A percentile compares a stretch with the other conserved stretches of the same genome.
phyloP scores from a whole-genome alignment of 2,113 vertebrate species.

The Octodon degus region DNA sequence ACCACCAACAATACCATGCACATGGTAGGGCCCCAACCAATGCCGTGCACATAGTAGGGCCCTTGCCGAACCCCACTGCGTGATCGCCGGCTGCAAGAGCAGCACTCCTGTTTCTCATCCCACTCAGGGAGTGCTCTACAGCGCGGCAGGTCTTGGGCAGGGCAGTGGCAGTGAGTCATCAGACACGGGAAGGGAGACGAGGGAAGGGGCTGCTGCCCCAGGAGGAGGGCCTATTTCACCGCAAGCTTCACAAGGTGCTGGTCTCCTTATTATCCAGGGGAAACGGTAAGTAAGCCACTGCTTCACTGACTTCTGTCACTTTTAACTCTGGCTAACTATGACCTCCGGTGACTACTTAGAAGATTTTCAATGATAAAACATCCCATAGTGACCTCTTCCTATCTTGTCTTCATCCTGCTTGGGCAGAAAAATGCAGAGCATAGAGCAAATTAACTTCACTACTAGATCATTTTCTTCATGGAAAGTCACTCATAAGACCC shows the following conservation, averaged over 20 bases:
- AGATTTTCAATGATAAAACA: neutral
- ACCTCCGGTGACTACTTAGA: neutral
- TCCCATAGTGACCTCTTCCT: neutral
- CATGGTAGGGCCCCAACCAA: neutral
- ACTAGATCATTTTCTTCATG: neutral
- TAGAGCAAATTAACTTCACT: constrained; percentile 2
- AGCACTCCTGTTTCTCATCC: neutral
- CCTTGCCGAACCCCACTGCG: neutral
- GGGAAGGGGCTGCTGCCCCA: neutral
- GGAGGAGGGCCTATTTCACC: neutral
- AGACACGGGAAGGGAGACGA: neutral
- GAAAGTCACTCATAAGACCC: neutral
- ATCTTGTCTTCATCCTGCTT: neutral
- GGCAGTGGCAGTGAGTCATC: neutral
- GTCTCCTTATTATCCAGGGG: neutral
- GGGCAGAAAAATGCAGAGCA: constrained; percentile 36
- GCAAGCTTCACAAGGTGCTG: neutral
- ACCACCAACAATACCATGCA: neutral
- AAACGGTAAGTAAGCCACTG: neutral
- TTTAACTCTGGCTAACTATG: neutral
- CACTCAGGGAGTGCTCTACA: neutral
- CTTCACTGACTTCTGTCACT: neutral
- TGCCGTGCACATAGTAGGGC: neutral
- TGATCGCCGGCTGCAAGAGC: neutral
- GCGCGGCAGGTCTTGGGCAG: neutral